A percentile compares a stretch with the other conserved stretches of the same genome.
Evolutionary conservation across 2,888 invertebrate species (phyloP).

Genomic region (Bombyx huttoni): DNA sequence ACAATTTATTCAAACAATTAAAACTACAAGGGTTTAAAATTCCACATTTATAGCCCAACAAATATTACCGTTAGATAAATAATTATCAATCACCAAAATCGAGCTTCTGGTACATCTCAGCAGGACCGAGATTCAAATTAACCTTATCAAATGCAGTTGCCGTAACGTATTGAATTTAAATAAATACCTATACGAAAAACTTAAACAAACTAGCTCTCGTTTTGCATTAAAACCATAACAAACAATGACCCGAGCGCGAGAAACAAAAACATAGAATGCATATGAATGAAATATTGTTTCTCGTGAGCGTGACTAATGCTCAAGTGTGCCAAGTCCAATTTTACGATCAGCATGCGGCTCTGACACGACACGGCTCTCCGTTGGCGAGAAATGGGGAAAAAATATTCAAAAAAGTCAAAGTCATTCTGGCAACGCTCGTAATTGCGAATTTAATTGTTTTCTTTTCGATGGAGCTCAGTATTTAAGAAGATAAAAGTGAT

Average conservation of each 20-base stretch:
- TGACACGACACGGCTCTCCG: slow-evolving; percentile 2
- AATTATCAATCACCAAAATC: too few species aligned
- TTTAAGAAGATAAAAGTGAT: neutral
- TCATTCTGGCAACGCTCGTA: neutral
- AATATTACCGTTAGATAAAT: too few species aligned
- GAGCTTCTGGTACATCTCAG: too few species aligned
- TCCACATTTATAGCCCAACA: too few species aligned
- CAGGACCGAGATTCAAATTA: too few species aligned
- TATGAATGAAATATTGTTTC: neutral
- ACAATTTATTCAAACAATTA: too few species aligned
- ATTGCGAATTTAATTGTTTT: too few species aligned
- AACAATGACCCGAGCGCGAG: neutral
- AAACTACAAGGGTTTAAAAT: too few species aligned
- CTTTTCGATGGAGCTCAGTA: neutral
- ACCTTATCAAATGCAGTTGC: too few species aligned
- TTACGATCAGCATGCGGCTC: slow-evolving; percentile 13
- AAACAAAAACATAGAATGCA: neutral
- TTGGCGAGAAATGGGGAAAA: neutral
- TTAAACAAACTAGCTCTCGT: neutral
- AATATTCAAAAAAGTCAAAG: neutral
- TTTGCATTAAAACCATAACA: neutral
- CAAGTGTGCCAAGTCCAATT: slow-evolving; percentile 29
- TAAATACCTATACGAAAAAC: neutral
- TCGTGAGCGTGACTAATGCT: slow-evolving; percentile 16
- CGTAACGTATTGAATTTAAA: too few species aligned